Percentiles rank a stretch among this genome's conserved stretches.
These are phyloP conservation scores for Anhinga anhinga DNA, from an alignment of 2,113 vertebrate genomes.

Conservation along the genomic window DNA sequence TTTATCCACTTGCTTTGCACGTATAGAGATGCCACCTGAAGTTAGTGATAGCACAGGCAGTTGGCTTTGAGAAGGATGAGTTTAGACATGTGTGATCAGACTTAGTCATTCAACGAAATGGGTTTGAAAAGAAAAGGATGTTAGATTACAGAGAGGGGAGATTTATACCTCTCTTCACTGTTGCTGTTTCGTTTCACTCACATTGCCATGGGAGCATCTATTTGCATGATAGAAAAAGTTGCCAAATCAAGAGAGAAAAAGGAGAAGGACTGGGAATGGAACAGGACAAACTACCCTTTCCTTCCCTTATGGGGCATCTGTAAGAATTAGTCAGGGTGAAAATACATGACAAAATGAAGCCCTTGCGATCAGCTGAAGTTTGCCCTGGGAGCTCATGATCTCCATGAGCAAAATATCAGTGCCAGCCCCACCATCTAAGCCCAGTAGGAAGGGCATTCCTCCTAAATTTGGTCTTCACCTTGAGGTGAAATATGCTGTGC, in stretches of 20 bases:
- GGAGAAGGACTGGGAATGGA: not conserved
- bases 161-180: not conserved
- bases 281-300: not conserved
- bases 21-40: not conserved
- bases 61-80: not conserved
- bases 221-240: not conserved
- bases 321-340: not conserved
- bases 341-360: not conserved
- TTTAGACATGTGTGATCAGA: not conserved
- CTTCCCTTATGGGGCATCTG: not conserved
- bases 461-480: not conserved
- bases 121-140: not conserved
- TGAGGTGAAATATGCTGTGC: not conserved
- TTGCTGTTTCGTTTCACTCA: not conserved
- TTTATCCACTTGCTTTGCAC: not conserved
- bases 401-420: not conserved
- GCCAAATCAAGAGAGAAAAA: not conserved
- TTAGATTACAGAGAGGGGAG: not conserved
- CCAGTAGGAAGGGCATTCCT: not conserved
- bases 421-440: not conserved
- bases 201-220: rapidly evolving
- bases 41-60: not conserved
- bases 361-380: not conserved
- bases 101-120: not conserved
- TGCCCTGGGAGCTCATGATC: not conserved